Conservation (phyloP, 2,888 invertebrate genomes). For the Pediacus dermestoides region DNA sequence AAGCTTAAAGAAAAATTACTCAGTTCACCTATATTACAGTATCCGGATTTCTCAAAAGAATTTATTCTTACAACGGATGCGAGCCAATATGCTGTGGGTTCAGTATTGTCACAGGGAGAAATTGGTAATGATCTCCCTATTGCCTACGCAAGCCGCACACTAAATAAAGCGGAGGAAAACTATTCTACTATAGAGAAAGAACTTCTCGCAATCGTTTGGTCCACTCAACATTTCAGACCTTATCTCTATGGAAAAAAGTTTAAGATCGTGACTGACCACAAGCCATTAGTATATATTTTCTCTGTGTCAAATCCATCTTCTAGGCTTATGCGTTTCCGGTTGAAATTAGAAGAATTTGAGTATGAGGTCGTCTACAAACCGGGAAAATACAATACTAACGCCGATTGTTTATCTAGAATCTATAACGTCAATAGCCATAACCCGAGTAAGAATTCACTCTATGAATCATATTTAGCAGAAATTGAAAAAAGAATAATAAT, state of each 20-base stretch:
- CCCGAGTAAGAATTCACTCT: no score
- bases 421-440: no score
- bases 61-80: conserved; percentile 36
- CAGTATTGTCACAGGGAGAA: conserved; percentile 30
- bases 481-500: no score
- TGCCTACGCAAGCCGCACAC: conserved; percentile 33
- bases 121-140: conserved; percentile 32
- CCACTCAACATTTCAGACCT: conserved; percentile 28
- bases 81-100: conserved; percentile 31
- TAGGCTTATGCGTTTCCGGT: conserved; percentile 34
- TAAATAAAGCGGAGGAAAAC: conserved; percentile 34
- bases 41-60: conserved; percentile 18
- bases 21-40: conserved; percentile 5
- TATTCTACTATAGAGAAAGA: conserved; percentile 39
- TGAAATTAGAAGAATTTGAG: conserved; percentile 37
- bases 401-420: conserved; percentile 29
- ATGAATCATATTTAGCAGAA: no score
- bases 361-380: conserved; percentile 36
- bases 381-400: conserved; percentile 33
- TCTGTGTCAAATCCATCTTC: conserved; percentile 34
- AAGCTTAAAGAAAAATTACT: neutral
- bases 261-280: conserved; percentile 36
- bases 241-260: conserved; percentile 40
- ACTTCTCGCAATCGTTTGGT: conserved; percentile 30
- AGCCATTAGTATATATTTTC: conserved; percentile 35